These are phyloP conservation scores for Aphis craccivora DNA, from an alignment of 1,140 invertebrate genomes.

Conservation along the genomic window DNA sequence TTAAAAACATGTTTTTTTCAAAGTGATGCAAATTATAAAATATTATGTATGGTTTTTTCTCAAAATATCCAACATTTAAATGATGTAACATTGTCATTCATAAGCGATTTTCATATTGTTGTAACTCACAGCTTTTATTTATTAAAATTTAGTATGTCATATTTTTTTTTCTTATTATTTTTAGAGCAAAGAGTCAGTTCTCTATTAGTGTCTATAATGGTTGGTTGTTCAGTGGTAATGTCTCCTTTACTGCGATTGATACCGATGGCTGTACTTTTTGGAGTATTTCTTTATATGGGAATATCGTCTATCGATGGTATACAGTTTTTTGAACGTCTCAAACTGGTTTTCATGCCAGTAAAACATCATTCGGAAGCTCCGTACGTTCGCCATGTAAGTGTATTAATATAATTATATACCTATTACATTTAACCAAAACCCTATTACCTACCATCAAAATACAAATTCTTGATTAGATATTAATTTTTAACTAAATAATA, in stretches of 20 bases:
- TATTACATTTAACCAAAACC: not conserved
- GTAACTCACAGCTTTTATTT: not conserved
- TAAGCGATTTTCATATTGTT: not conserved
- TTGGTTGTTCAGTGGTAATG: slow-evolving; percentile 85
- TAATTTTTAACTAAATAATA: not conserved
- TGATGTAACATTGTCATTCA: not conserved
- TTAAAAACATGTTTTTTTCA: not conserved
- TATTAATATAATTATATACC: not conserved
- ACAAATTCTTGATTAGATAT: not conserved
- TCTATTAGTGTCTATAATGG: slow-evolving; percentile 76
- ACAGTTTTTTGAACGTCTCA: slow-evolving; percentile 85
- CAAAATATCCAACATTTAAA: not conserved
- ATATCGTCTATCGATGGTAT: slow-evolving; percentile 90
- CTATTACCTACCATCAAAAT: too few species aligned
- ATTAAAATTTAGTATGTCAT: not conserved
- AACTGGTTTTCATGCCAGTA: slow-evolving; percentile 89
- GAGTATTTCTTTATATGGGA: slow-evolving; percentile 97
- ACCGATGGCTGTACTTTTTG: slow-evolving; percentile 93
- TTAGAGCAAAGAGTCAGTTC: slow-evolving; percentile 82
- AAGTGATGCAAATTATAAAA: not conserved
- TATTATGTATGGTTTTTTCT: not conserved
- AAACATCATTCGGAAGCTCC: slow-evolving; percentile 90
- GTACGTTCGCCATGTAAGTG: slow-evolving; percentile 75
- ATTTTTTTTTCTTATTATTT: slow-evolving; percentile 58
- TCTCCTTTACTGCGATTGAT: slow-evolving; percentile 80